Evolutionary conservation across 2,113 vertebrate genomes (phyloP).

Genomic region (Tenebrosternarchus preto): DNA sequence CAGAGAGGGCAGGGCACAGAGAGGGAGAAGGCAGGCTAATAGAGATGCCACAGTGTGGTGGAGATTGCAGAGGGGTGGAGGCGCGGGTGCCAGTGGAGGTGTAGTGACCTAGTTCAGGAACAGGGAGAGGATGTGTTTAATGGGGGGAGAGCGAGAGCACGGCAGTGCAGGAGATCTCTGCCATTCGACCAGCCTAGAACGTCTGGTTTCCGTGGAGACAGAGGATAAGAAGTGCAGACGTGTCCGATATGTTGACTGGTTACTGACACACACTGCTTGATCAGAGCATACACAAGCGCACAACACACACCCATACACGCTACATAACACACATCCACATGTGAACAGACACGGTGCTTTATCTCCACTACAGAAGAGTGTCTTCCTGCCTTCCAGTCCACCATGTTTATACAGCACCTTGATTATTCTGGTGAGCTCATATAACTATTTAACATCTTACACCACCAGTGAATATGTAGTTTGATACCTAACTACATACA

Average conservation of each 20-base stretch:
- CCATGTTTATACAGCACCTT: no score
- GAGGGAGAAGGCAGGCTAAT: slow-evolving; percentile 46
- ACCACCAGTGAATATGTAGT: no score
- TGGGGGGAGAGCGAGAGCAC: slow-evolving; percentile 38
- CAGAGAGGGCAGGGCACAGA: not conserved
- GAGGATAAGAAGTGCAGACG: slow-evolving; percentile 41
- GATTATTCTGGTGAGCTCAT: no score
- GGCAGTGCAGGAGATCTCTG: slow-evolving; percentile 42
- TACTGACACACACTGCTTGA: slow-evolving; percentile 17
- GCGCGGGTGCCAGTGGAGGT: slow-evolving; percentile 55
- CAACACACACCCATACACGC: slow-evolving; percentile 27
- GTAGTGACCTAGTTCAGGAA: slow-evolving; percentile 69
- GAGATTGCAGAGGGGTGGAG: slow-evolving; percentile 30
- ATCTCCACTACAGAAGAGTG: no score
- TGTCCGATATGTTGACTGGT: slow-evolving; percentile 29
- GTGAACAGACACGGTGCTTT: not conserved
- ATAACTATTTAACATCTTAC: no score
- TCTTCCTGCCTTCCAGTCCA: no score
- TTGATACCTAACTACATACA: no score
- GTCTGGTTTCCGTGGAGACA: slow-evolving; percentile 58
- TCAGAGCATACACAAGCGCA: not conserved
- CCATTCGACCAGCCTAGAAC: slow-evolving; percentile 57
- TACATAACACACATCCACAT: not conserved
- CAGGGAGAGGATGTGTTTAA: slow-evolving; percentile 59
- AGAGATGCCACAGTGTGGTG: slow-evolving; percentile 44